These are phyloP conservation scores for Augiades crinisus DNA, from an alignment of 2,888 invertebrate genomes.

Conservation along the genomic window DNA sequence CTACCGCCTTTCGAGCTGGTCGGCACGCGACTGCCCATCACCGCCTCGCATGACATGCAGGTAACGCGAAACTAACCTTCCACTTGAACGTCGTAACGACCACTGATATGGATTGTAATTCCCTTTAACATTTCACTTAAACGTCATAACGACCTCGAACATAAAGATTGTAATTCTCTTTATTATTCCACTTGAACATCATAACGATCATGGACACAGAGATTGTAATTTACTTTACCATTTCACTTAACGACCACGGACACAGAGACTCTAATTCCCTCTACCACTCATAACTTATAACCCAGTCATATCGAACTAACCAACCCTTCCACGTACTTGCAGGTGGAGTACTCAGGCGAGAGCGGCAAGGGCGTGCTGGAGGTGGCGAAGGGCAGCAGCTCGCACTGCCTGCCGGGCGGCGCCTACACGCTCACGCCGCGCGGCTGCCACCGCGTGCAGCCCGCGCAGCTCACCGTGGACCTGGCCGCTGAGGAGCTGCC, in stretches of 20 bases:
- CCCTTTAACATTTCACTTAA: no score
- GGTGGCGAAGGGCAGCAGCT: constrained; percentile 84
- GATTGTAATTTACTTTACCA: no score
- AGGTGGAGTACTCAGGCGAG: constrained; percentile 66
- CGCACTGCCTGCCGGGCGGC: constrained; percentile 86
- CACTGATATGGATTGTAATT: no score
- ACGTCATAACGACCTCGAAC: no score
- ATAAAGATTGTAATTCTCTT: no score
- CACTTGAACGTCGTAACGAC: no score
- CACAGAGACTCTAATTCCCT: not conserved
- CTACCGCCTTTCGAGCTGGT: constrained; percentile 89
- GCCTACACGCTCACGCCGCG: constrained; percentile 88
- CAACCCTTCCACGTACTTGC: no score
- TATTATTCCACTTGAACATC: no score
- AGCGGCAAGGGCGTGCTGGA: constrained; percentile 50
- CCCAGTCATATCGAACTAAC: no score
- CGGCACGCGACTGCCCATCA: constrained; percentile 85
- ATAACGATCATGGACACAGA: no score
- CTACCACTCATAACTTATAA: not conserved
- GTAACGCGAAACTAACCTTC: no score
- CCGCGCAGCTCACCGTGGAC: constrained; percentile 42
- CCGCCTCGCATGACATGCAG: constrained; percentile 64
- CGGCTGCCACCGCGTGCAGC: constrained; percentile 90
- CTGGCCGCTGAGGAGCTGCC: constrained; percentile 34
- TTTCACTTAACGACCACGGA: no score